Conservation (phyloP, 2,113 vertebrate genomes). For the Psophia crepitans region DNA sequence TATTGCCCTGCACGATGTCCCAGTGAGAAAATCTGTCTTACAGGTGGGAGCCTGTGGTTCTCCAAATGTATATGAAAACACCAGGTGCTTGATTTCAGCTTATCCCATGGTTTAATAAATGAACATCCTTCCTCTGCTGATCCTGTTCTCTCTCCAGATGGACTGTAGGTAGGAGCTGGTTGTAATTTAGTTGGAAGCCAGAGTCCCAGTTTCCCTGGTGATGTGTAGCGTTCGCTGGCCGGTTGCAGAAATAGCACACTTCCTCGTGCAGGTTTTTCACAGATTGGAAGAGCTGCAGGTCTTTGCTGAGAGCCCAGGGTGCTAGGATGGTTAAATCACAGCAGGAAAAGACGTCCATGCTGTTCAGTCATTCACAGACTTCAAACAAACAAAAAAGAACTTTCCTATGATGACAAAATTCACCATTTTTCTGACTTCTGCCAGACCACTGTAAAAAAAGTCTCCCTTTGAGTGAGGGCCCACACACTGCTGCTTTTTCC, state of each 20-base stretch:
- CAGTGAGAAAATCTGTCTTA: not conserved
- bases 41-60: not conserved
- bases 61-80: not conserved
- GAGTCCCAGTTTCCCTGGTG: not conserved
- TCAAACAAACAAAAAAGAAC: not conserved
- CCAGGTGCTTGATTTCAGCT: not conserved
- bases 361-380: not conserved
- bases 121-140: not conserved
- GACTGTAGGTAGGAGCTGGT: not conserved
- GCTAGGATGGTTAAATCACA: not conserved
- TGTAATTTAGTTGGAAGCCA: not conserved
- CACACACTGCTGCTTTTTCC: fast-evolving
- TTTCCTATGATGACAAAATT: not conserved
- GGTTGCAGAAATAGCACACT: not conserved
- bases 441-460: not conserved
- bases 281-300: not conserved
- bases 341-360: not conserved
- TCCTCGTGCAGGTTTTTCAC: not conserved
- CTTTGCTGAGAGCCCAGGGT: not conserved
- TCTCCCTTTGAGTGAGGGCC: not conserved
- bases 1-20: not conserved
- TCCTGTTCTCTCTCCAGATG: not conserved
- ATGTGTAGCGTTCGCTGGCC: not conserved
- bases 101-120: not conserved
- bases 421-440: not conserved